Conservation (phyloP, 2,113 vertebrate genomes). For the Syngnathoides biaculeatus region DNA sequence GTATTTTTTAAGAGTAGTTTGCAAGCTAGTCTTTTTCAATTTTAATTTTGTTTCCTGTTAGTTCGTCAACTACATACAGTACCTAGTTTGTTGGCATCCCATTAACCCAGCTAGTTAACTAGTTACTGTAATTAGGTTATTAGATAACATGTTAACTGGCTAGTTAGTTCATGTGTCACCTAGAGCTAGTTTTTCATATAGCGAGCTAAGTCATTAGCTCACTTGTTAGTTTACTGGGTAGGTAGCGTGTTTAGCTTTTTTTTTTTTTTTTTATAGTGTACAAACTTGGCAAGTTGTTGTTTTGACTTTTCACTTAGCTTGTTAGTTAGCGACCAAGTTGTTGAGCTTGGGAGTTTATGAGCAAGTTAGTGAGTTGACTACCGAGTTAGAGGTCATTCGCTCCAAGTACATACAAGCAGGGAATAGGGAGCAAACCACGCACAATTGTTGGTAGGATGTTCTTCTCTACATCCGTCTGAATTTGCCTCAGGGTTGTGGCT, state of each 20-base stretch:
- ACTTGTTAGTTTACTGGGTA: not conserved
- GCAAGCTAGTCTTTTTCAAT: no score
- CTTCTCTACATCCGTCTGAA: conserved; percentile 61
- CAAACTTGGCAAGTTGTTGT: no score
- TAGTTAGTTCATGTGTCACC: not conserved
- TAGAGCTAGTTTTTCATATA: no score
- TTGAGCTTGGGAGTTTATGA: not conserved
- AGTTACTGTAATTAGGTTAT: no score
- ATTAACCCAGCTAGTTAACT: no score
- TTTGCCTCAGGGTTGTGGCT: conserved; percentile 37
- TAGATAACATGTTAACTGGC: not conserved
- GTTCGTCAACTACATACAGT: no score
- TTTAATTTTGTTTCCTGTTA: no score
- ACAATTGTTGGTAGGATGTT: conserved; percentile 68
- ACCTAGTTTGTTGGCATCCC: no score
- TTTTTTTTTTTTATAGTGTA: no score
- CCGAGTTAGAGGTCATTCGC: not conserved
- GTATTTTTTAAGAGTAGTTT: no score
- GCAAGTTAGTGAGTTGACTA: not conserved
- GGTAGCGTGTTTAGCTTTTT: no score
- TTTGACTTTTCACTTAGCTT: no score
- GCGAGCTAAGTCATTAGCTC: not conserved
- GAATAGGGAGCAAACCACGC: conserved; percentile 7
- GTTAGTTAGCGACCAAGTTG: not conserved
- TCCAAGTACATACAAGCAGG: not conserved